phyloP scores from a whole-genome alignment of 2,888 invertebrate species.

The Xestia c-nigrum region DNA sequence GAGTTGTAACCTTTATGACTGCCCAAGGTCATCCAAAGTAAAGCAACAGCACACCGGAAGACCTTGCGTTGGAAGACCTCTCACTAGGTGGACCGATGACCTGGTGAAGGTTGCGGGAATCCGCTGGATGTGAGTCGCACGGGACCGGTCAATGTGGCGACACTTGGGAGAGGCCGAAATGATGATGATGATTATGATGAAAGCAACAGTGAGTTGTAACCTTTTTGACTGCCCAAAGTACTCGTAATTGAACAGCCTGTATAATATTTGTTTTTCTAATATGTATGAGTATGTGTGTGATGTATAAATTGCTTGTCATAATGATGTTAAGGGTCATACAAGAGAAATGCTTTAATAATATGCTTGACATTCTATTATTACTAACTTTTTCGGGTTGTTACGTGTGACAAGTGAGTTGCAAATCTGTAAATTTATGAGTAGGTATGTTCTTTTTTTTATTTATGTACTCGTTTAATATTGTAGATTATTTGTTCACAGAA shows the following conservation, averaged over 20 bases:
- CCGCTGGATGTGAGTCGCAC: no score
- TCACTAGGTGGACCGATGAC: no score
- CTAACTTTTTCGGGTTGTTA: not conserved
- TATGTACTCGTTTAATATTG: not conserved
- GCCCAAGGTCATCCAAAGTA: not conserved
- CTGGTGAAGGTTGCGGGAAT: no score
- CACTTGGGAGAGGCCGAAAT: no score
- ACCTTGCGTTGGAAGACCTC: no score
- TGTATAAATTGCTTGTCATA: conserved; percentile 37
- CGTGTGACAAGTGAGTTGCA: not conserved
- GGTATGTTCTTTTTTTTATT: not conserved
- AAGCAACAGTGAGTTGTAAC: not conserved
- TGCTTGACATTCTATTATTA: conserved; percentile 2
- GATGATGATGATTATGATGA: no score
- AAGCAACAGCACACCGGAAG: no score
- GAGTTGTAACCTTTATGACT: not conserved
- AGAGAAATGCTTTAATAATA: conserved; percentile 44
- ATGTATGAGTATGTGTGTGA: not conserved
- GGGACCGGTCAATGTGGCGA: no score
- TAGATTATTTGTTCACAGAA: not conserved
- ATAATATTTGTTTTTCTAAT: conserved; percentile 24
- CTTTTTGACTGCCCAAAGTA: not conserved
- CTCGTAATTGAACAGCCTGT: conserved; percentile 24
- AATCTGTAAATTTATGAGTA: not conserved
- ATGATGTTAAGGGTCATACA: conserved; percentile 43